Evolutionary conservation across 2,113 vertebrate species (phyloP).

Genomic region (Seriola dumerili): DNA sequence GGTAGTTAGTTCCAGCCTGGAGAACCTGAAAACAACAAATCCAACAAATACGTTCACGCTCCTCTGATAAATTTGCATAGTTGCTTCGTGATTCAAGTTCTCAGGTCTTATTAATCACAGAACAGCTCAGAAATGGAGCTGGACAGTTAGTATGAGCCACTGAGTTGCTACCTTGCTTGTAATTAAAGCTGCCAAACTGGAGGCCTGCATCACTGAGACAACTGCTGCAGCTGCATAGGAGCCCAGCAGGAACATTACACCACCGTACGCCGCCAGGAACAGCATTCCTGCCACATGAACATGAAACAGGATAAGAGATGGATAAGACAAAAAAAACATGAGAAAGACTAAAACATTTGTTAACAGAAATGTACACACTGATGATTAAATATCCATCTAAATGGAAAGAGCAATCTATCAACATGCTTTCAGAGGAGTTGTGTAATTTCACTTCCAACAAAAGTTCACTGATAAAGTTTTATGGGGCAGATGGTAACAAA

Average conservation of each 20-base stretch:
- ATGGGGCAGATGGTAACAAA: background rate
- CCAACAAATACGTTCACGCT: background rate
- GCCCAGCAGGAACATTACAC: constrained; percentile 76
- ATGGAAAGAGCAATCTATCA: background rate
- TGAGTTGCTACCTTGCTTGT: constrained; percentile 82
- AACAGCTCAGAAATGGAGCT: background rate
- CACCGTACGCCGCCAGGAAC: constrained; percentile 68
- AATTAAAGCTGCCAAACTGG: constrained; percentile 80
- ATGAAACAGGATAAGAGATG: background rate
- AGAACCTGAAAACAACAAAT: constrained; percentile 79
- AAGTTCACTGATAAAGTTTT: background rate
- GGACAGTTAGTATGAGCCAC: background rate
- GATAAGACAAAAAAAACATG: background rate
- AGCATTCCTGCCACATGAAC: constrained; percentile 65
- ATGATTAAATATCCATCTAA: background rate
- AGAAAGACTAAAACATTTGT: background rate
- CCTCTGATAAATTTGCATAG: background rate
- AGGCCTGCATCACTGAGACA: constrained; percentile 79
- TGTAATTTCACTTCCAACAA: background rate
- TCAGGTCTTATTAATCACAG: background rate
- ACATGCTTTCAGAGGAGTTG: background rate
- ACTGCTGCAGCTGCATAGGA: constrained; percentile 72
- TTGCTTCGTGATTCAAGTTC: background rate
- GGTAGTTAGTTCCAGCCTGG: constrained; percentile 85
- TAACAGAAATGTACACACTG: background rate